These are phyloP conservation scores for Eptesicus fuscus DNA, from an alignment of 2,113 vertebrate species.

Conservation along the genomic window DNA sequence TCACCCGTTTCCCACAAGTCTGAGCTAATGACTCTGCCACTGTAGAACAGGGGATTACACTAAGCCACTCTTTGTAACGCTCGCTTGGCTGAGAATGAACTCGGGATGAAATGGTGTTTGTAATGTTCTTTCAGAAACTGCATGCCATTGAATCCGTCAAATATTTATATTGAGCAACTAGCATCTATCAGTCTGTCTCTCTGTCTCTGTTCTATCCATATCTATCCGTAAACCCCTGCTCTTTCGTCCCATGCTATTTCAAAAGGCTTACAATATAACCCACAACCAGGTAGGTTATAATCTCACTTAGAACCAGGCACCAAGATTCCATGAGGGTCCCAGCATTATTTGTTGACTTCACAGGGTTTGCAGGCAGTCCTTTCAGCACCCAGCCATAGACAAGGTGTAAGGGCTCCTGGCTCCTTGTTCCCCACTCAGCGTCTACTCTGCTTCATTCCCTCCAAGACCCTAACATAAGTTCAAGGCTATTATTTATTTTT, in stretches of 20 bases:
- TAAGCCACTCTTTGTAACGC: constrained; percentile 70
- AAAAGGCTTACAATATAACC: neutral
- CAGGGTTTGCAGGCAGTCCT: neutral
- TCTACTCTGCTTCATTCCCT: neutral
- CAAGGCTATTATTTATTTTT: neutral
- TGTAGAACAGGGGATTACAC: constrained; percentile 66
- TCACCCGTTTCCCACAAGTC: constrained; percentile 65
- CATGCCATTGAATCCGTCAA: constrained; percentile 41
- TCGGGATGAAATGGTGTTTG: constrained; percentile 71
- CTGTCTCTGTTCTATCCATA: neutral
- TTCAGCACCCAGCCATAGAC: neutral
- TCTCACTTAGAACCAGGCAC: neutral
- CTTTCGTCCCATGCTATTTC: neutral
- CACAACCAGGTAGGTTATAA: neutral
- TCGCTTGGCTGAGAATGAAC: constrained; percentile 70
- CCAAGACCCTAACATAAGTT: neutral
- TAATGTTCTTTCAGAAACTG: constrained; percentile 62
- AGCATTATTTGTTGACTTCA: neutral
- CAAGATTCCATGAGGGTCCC: neutral
- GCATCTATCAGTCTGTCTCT: neutral
- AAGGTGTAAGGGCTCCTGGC: neutral
- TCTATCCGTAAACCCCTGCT: neutral
- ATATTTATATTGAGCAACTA: constrained; percentile 46
- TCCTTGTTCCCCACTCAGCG: neutral
- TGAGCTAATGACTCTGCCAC: constrained; percentile 65